phyloP scores from a whole-genome alignment of 2,888 invertebrate species.

The Seira musarum region DNA sequence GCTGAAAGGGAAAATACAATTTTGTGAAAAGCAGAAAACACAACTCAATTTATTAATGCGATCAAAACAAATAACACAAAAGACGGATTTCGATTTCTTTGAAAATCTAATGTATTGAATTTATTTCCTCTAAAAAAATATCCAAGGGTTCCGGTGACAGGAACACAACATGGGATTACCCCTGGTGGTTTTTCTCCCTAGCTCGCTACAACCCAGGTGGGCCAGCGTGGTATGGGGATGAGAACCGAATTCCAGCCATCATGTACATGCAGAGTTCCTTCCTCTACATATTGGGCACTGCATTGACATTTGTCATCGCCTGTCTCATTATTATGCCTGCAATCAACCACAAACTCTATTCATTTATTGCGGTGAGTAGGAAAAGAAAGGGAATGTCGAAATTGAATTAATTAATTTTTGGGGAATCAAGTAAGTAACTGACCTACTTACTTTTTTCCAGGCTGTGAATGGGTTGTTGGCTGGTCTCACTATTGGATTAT shows the following conservation, averaged over 20 bases:
- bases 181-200: constrained; percentile 67
- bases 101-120: background rate
- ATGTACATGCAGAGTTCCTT: constrained; percentile 60
- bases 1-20: no score
- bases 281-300: constrained; percentile 56
- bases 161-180: constrained; percentile 64
- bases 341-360: constrained; percentile 64
- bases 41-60: no score
- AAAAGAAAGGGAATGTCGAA: no score
- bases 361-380: constrained; percentile 62
- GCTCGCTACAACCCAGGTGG: constrained; percentile 67
- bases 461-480: constrained; percentile 63
- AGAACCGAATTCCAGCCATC: constrained; percentile 55
- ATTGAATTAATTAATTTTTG: no score
- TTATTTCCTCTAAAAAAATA: background rate
- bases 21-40: no score
- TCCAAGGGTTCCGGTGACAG: constrained; percentile 11
- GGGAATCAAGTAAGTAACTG: constrained; percentile 13
- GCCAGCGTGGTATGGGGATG: constrained; percentile 66
- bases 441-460: constrained; percentile 48
- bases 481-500: constrained; percentile 63
- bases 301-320: constrained; percentile 58
- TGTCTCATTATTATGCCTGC: constrained; percentile 64
- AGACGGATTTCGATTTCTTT: background rate
- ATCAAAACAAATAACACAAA: no score